phyloP scores from a whole-genome alignment of 2,113 vertebrate species.

The Solea senegalensis region DNA sequence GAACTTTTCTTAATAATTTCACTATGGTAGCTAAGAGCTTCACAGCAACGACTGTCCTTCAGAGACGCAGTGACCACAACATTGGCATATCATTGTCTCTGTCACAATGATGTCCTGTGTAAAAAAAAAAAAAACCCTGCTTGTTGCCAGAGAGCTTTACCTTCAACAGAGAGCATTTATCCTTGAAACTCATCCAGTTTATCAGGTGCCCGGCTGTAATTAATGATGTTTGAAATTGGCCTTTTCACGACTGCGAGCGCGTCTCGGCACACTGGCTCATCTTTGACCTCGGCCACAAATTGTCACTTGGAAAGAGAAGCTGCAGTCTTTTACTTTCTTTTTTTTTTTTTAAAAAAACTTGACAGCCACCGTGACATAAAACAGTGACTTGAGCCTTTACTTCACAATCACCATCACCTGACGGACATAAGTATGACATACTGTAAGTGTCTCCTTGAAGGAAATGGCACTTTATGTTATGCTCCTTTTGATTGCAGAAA shows the following conservation, averaged over 20 bases:
- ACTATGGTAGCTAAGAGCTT: no score
- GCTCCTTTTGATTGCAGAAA: background rate
- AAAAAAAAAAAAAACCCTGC: no score
- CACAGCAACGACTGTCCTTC: no score
- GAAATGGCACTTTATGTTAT: background rate
- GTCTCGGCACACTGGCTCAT: no score
- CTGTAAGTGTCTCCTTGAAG: background rate
- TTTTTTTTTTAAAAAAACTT: background rate
- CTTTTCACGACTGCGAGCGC: background rate
- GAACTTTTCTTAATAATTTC: no score
- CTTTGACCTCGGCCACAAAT: background rate
- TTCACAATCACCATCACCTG: background rate
- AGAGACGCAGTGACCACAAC: no score
- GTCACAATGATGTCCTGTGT: no score
- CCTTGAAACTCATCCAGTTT: conserved; percentile 3
- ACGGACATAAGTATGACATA: background rate
- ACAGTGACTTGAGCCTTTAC: background rate
- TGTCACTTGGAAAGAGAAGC: background rate
- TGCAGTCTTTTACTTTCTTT: no score
- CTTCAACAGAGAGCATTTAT: background rate
- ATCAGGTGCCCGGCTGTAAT: background rate
- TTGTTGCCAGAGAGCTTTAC: background rate
- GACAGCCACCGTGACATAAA: background rate
- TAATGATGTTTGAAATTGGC: background rate
- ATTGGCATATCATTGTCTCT: no score